A percentile compares a stretch with the other conserved stretches of the same genome.
These are phyloP conservation scores for Cliona cf. orientalis DNA, from an alignment of 37 sponge, comb jelly and placozoan species.

Conservation along the genomic window DNA sequence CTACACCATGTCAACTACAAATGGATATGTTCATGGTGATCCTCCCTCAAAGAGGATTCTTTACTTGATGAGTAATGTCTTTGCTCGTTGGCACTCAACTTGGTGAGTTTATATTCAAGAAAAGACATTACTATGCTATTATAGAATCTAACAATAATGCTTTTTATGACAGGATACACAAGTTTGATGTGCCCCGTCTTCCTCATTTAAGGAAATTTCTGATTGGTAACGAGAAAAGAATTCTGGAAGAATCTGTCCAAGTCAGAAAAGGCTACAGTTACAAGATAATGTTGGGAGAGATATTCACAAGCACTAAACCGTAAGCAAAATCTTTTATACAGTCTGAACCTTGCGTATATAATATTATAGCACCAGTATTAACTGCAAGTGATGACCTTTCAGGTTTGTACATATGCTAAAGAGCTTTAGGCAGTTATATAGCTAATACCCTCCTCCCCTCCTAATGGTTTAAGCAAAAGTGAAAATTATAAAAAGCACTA, in stretches of 20 bases:
- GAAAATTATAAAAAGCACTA: too few relatives aligned
- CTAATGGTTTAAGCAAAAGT: too few relatives aligned
- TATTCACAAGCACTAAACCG: conserved; percentile 26
- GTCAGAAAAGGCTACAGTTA: conserved; percentile 55
- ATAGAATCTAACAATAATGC: too few relatives aligned
- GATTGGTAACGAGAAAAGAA: not conserved
- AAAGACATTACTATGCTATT: not conserved
- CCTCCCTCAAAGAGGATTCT: conserved; percentile 45
- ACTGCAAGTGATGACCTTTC: too few relatives aligned
- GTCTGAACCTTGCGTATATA: not conserved
- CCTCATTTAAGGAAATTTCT: conserved; percentile 41
- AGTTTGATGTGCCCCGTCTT: conserved; percentile 66
- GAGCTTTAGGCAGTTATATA: too few relatives aligned
- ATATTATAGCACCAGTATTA: not conserved
- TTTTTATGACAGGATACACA: too few relatives aligned
- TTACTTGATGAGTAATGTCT: conserved; percentile 24
- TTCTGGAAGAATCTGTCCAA: conserved; percentile 29
- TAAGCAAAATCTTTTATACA: not conserved
- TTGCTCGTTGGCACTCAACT: conserved; percentile 65
- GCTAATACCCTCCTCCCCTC: too few relatives aligned
- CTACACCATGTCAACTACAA: conserved; percentile 52
- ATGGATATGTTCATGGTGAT: conserved; percentile 29
- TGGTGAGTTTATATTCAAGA: conserved; percentile 30
- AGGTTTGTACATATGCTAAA: too few relatives aligned
- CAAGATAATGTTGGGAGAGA: conserved; percentile 55